Percentiles rank a stretch among this genome's conserved stretches.
Evolutionary conservation across 2,113 vertebrate genomes (phyloP).

Genomic region (Brachyhypopomus occidentalis): DNA sequence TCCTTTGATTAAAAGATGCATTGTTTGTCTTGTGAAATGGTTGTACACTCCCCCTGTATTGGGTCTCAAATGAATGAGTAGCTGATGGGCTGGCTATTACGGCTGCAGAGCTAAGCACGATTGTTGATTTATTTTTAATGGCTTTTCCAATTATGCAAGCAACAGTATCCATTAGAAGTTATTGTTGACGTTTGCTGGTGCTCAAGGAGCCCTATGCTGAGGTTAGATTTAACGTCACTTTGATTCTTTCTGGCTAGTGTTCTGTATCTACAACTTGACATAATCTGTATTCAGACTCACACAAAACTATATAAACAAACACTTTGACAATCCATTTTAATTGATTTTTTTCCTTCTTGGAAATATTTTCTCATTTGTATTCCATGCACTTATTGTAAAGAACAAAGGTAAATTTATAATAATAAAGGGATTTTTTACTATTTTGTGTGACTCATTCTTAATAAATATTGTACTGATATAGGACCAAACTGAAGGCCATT

Average conservation of each 20-base stretch:
- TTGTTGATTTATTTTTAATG: conserved; percentile 77
- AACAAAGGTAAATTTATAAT: too few species aligned
- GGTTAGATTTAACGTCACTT: conserved; percentile 41
- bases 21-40: conserved; percentile 43
- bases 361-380: too few species aligned
- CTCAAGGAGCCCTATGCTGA: conserved; percentile 13
- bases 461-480: too few species aligned
- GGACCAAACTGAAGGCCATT: too few species aligned
- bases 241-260: conserved; percentile 25
- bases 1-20: conserved; percentile 34
- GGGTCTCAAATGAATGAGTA: conserved; percentile 58
- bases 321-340: neutral
- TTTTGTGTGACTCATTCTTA: too few species aligned
- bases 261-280: neutral
- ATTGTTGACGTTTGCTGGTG: conserved; percentile 54
- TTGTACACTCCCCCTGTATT: conserved; percentile 34
- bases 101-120: conserved; percentile 65
- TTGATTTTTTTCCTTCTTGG: too few species aligned
- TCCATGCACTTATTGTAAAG: too few species aligned
- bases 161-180: conserved; percentile 68
- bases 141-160: conserved; percentile 70
- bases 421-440: too few species aligned
- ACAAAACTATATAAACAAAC: conserved; percentile 6
- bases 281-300: conserved; percentile 1
- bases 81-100: conserved; percentile 66